Evolutionary conservation across 2,888 invertebrate species (phyloP).

Genomic region (Cataglyphis rosenhaueri): DNA sequence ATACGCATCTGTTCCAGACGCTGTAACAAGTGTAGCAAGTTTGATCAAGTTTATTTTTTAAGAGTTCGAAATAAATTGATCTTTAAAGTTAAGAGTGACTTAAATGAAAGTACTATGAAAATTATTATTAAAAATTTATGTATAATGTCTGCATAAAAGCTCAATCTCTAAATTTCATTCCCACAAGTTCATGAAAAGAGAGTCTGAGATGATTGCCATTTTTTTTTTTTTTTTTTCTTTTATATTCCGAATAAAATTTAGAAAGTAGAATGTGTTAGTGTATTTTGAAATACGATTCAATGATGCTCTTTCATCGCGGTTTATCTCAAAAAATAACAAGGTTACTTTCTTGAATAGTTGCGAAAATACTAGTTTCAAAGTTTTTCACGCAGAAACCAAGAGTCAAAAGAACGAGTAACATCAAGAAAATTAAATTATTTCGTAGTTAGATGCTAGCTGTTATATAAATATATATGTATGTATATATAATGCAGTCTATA

Average conservation of each 20-base stretch:
- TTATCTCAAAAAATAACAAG: constrained; percentile 27
- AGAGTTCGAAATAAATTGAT: background rate
- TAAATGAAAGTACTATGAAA: background rate
- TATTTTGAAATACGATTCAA: constrained; percentile 4
- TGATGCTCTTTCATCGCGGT: background rate
- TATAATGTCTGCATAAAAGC: background rate
- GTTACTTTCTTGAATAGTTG: constrained; percentile 5
- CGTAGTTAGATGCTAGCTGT: background rate
- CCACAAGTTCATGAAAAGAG: background rate
- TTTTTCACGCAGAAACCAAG: background rate
- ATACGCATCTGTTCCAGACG: background rate
- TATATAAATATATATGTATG: background rate
- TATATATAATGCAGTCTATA: background rate
- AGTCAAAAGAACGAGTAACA: constrained; percentile 17
- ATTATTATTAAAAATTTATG: background rate
- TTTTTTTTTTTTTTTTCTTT: background rate
- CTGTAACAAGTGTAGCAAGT: background rate
- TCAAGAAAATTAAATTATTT: constrained; percentile 23
- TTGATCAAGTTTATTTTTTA: background rate
- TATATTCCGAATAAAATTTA: background rate
- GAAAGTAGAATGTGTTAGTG: background rate
- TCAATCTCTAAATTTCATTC: background rate
- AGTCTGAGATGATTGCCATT: background rate
- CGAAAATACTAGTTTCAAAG: constrained; percentile 11
- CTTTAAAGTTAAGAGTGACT: background rate